A percentile compares a stretch with the other conserved stretches of the same genome.
These are phyloP conservation scores for Epirrita christyi DNA, from an alignment of 2,888 invertebrate species.

Conservation along the genomic window DNA sequence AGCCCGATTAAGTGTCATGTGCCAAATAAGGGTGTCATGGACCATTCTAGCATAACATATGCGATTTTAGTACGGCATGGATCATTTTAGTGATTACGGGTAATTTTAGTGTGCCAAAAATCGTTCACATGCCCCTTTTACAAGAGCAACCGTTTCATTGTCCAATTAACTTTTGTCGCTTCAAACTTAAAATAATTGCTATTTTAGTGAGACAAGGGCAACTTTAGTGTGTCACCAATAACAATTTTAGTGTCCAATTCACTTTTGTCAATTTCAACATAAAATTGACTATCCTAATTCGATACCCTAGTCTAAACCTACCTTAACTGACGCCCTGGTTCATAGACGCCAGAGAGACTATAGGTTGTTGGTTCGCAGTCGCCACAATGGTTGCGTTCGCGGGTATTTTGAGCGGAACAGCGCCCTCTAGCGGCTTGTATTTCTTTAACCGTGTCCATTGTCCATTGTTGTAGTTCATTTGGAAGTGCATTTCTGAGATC, in stretches of 20 bases:
- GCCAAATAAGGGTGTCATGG: too few species aligned
- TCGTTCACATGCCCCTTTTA: too few species aligned
- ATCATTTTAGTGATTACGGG: too few species aligned
- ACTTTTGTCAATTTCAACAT: slow-evolving; percentile 6
- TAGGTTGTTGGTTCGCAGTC: slow-evolving; percentile 71
- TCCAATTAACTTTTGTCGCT: too few species aligned
- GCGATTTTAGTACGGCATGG: too few species aligned
- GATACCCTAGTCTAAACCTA: slow-evolving; percentile 14
- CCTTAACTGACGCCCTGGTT: slow-evolving; percentile 74
- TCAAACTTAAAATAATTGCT: too few species aligned
- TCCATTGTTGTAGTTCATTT: slow-evolving; percentile 99
- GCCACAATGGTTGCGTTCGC: slow-evolving; percentile 71
- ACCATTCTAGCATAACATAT: too few species aligned
- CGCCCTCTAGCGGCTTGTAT: slow-evolving; percentile 89
- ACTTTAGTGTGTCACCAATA: not conserved
- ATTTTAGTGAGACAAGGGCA: not conserved
- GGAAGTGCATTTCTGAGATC: slow-evolving; percentile 97
- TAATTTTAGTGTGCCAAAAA: too few species aligned
- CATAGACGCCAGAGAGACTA: slow-evolving; percentile 65
- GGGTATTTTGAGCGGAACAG: slow-evolving; percentile 75
- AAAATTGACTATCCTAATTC: slow-evolving; percentile 20
- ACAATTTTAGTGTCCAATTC: not conserved
- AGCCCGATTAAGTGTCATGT: too few species aligned
- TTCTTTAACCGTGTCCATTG: slow-evolving; percentile 98
- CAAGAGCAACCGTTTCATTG: too few species aligned